Percentiles rank a stretch among this genome's conserved stretches.
These are phyloP conservation scores for Microtus richardsoni DNA, from an alignment of 2,113 vertebrate genomes.

Conservation along the genomic window DNA sequence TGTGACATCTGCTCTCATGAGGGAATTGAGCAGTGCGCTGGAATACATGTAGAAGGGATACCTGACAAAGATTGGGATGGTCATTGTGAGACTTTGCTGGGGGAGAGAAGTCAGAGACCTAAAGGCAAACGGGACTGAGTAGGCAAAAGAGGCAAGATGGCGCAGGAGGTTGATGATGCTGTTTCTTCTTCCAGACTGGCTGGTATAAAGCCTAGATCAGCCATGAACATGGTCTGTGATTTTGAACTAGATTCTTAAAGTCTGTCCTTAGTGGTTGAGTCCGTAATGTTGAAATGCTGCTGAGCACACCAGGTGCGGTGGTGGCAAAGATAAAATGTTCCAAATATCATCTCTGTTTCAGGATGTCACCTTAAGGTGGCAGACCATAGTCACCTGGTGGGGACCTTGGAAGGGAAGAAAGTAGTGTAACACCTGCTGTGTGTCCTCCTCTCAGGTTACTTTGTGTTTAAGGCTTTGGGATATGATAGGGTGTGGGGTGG, in stretches of 20 bases:
- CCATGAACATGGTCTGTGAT: not conserved
- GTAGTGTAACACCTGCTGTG: not conserved
- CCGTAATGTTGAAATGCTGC: not conserved
- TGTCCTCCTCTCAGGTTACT: not conserved
- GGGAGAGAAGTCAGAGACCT: not conserved
- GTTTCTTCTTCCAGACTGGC: not conserved
- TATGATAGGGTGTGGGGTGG: not conserved
- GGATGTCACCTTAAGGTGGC: not conserved
- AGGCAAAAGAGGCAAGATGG: not conserved
- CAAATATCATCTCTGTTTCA: not conserved
- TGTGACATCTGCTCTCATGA: not conserved
- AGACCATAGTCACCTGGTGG: not conserved
- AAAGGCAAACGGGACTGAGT: not conserved
- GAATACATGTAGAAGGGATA: not conserved
- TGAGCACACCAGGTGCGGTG: too few relatives aligned
- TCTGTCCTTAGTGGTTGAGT: not conserved
- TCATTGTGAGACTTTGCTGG: not conserved
- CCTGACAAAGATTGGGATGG: not conserved
- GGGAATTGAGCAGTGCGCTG: not conserved
- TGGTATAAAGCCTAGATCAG: constrained; percentile 26
- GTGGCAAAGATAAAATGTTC: not conserved
- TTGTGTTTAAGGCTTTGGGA: not conserved
- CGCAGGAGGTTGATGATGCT: not conserved
- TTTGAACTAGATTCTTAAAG: constrained; percentile 37
- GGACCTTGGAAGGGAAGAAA: not conserved